These are phyloP conservation scores for Macaca mulatta DNA, from an alignment of 2,113 vertebrate genomes.

Conservation along the genomic window DNA sequence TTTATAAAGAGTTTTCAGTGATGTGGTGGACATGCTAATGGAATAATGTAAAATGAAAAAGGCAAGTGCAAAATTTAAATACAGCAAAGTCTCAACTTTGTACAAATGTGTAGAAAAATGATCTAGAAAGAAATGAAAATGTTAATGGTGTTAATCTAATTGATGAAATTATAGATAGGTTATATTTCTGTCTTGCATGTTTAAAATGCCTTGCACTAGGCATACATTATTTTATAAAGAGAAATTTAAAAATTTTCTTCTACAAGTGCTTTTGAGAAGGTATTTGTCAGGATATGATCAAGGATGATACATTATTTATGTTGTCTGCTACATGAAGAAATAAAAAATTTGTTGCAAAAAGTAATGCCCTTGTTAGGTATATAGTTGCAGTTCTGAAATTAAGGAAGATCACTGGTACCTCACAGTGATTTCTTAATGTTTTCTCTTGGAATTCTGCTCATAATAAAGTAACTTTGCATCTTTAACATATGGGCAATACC, in stretches of 20 bases:
- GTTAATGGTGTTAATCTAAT: background rate
- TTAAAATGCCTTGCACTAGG: background rate
- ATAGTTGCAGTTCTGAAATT: background rate
- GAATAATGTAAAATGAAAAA: constrained; percentile 4
- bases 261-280: background rate
- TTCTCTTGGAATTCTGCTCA: background rate
- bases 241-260: background rate
- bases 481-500: background rate
- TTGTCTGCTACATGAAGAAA: background rate
- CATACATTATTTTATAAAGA: background rate
- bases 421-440: background rate
- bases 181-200: no score
- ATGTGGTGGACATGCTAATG: background rate
- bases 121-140: constrained; percentile 25
- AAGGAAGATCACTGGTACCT: background rate
- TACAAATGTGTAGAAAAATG: background rate
- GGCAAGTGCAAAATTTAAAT: background rate
- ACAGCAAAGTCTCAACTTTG: background rate
- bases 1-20: background rate
- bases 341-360: constrained; percentile 20
- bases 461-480: background rate
- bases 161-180: background rate
- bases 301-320: background rate
- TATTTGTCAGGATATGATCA: background rate
- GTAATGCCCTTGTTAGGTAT: background rate